Evolutionary conservation across 2,797 vertebrate species (phyloP).

Genomic region (Dallia pectoralis): DNA sequence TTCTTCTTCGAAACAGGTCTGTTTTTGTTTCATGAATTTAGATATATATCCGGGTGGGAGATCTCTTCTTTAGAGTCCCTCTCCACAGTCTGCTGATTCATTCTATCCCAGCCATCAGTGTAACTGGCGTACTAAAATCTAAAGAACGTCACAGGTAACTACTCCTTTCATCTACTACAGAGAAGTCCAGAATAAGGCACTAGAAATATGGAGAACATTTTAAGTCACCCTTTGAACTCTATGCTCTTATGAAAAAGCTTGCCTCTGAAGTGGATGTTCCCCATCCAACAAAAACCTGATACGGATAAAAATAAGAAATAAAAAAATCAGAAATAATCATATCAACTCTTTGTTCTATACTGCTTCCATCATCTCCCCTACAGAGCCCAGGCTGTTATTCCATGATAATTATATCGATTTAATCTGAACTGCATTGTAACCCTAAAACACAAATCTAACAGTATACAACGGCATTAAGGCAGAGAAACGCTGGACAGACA

Average conservation of each 20-base stretch:
- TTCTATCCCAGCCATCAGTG: conserved; percentile 34
- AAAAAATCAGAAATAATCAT: too few relatives aligned
- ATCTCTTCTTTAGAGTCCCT: conserved; percentile 24
- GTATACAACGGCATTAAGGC: too few relatives aligned
- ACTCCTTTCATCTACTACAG: conserved; percentile 57
- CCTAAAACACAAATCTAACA: background rate
- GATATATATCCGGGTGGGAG: too few relatives aligned
- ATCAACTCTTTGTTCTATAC: too few relatives aligned
- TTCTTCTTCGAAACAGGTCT: background rate
- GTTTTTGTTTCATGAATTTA: too few relatives aligned
- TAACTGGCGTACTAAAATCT: conserved; percentile 58
- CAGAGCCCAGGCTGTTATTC: conserved; percentile 14
- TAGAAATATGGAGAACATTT: conserved; percentile 27
- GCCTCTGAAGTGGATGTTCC: too few relatives aligned
- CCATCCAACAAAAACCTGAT: too few relatives aligned
- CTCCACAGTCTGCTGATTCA: background rate
- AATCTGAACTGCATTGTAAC: background rate
- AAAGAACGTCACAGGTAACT: conserved; percentile 44
- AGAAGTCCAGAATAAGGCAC: conserved; percentile 44
- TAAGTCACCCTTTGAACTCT: conserved; percentile 25
- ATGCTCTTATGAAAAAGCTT: conserved; percentile 2
- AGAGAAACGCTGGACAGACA: conserved; percentile 1
- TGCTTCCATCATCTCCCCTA: background rate
- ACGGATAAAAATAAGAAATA: too few relatives aligned
- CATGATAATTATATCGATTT: conserved; percentile 1